Evolutionary conservation across 30 jellyfish, hydroid and myxozoan genomes (phyloP).

Genomic region (Pelagia noctiluca): DNA sequence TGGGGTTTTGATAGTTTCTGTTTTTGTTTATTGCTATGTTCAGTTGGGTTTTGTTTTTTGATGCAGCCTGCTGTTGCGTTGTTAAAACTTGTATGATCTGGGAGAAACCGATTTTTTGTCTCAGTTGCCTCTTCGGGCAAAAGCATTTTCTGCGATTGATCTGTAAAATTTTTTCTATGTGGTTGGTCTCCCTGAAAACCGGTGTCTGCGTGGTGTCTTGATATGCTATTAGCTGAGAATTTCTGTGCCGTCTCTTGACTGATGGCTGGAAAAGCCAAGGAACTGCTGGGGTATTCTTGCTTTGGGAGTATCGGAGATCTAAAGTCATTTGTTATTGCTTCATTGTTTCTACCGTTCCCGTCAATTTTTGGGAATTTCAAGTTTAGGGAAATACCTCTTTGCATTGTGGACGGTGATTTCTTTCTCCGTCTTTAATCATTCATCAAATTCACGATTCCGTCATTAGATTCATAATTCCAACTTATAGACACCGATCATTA

Average conservation of each 20-base stretch:
- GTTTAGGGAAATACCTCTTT: neutral
- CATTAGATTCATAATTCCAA: no score
- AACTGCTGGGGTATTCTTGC: neutral
- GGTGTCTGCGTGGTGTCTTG: neutral
- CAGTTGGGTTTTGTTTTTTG: neutral
- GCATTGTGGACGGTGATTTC: neutral
- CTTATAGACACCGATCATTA: no score
- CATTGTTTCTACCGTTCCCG: neutral
- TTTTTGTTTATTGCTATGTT: neutral
- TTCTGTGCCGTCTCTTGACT: neutral
- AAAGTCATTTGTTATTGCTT: neutral
- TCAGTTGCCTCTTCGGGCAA: neutral
- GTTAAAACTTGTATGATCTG: neutral
- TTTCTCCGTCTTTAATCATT: no score
- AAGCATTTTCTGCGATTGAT: neutral
- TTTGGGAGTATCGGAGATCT: neutral
- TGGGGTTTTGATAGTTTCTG: neutral
- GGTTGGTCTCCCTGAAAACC: constrained; percentile 5
- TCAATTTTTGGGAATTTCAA: constrained; percentile 3
- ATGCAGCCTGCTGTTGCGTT: neutral
- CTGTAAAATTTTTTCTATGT: neutral
- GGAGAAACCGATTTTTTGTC: neutral
- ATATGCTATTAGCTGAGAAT: neutral
- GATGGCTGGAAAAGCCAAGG: constrained; percentile 6
- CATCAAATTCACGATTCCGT: no score